Evolutionary conservation across 2,888 invertebrate species (phyloP).

Genomic region (Pristionchus entomophagus): DNA sequence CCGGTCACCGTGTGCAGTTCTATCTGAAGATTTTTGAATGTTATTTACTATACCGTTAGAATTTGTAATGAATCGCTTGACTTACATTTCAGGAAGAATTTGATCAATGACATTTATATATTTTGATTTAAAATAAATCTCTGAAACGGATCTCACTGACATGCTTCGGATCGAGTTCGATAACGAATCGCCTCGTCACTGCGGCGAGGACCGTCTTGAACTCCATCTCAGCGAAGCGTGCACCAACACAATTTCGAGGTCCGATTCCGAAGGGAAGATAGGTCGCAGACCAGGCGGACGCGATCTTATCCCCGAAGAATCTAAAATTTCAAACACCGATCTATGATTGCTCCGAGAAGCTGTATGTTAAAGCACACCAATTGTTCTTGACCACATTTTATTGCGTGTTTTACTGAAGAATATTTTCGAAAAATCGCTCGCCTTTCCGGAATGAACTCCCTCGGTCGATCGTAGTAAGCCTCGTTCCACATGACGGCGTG

Average conservation of each 20-base stretch:
- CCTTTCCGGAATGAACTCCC: slow-evolving; percentile 39
- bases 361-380: not conserved
- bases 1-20: not conserved
- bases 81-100: not conserved
- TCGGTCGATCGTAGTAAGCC: not conserved
- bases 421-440: not conserved
- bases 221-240: slow-evolving; percentile 47
- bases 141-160: not conserved
- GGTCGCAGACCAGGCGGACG: not conserved
- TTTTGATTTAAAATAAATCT: not conserved
- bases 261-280: slow-evolving; percentile 46
- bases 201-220: slow-evolving; percentile 40
- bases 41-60: too few relatives aligned
- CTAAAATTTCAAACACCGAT: not conserved
- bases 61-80: too few relatives aligned
- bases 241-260: slow-evolving; percentile 48
- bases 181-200: not conserved
- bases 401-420: too few relatives aligned
- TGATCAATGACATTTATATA: not conserved
- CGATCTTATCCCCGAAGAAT: slow-evolving; percentile 8
- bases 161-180: not conserved
- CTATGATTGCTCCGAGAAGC: too few relatives aligned
- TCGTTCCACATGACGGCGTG: slow-evolving; percentile 40
- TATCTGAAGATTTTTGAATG: too few relatives aligned
- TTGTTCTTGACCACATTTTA: not conserved